Evolutionary conservation across 1,140 invertebrate genomes (phyloP).

Genomic region (Drosophila ficusphila): DNA sequence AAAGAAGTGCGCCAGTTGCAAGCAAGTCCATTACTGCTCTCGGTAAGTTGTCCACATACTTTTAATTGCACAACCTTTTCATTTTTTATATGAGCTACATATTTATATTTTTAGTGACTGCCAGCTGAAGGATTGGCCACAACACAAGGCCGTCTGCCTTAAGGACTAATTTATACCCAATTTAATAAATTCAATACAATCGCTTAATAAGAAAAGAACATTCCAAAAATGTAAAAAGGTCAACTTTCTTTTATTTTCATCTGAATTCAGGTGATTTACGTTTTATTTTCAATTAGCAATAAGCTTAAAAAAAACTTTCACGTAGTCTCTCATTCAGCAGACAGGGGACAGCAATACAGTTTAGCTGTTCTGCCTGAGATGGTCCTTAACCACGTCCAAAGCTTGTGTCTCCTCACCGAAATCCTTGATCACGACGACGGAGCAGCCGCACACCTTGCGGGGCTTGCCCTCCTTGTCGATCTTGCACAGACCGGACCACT

Average conservation of each 20-base stretch:
- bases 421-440: slow-evolving; percentile 99
- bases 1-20: slow-evolving; percentile 85
- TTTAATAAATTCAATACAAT: not conserved
- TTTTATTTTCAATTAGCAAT: slow-evolving; percentile 64
- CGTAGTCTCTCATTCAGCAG: slow-evolving; percentile 78
- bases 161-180: slow-evolving; percentile 3
- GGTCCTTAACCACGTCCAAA: slow-evolving; percentile 95
- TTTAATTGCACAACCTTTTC: not conserved
- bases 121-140: slow-evolving; percentile 85
- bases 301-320: slow-evolving; percentile 59
- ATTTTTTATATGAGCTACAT: too few species aligned
- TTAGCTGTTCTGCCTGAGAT: slow-evolving; percentile 89
- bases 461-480: slow-evolving; percentile 99
- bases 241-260: slow-evolving; percentile 12
- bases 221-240: slow-evolving; percentile 62
- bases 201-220: slow-evolving; percentile 42
- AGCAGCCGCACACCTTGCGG: slow-evolving; percentile 99
- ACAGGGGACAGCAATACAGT: slow-evolving; percentile 44
- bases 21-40: slow-evolving; percentile 85
- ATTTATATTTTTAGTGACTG: slow-evolving; percentile 72
- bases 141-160: slow-evolving; percentile 80
- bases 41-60: slow-evolving; percentile 57
- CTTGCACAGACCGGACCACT: slow-evolving; percentile 99
- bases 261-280: slow-evolving; percentile 15
- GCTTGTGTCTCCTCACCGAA: slow-evolving; percentile 98